These are phyloP conservation scores for Andricus quercusramuli DNA, from an alignment of 2,888 invertebrate species.

Conservation along the genomic window DNA sequence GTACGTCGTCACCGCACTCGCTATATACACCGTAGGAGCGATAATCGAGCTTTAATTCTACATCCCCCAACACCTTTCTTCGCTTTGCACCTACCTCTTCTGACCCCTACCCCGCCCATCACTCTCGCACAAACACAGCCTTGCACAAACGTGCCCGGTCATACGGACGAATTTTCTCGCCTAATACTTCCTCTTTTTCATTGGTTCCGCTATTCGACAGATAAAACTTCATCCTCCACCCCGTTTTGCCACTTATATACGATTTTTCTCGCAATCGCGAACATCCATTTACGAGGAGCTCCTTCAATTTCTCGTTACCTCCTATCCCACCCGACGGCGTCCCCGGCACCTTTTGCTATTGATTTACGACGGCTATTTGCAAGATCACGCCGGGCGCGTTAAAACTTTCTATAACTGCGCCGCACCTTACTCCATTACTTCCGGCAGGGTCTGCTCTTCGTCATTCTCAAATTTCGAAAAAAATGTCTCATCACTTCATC, in stretches of 20 bases:
- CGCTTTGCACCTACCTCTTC: conserved; percentile 52
- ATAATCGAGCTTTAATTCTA: conserved; percentile 68
- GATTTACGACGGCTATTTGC: conserved; percentile 76
- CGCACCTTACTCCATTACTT: conserved; percentile 50
- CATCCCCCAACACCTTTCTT: conserved; percentile 52
- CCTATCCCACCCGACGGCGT: conserved; percentile 45
- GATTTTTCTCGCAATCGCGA: conserved; percentile 76
- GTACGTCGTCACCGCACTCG: conserved; percentile 51
- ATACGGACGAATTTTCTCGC: conserved; percentile 24
- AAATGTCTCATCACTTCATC: not conserved
- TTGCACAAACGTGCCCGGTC: conserved; percentile 15
- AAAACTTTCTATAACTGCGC: conserved; percentile 73
- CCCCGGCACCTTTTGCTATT: conserved; percentile 62
- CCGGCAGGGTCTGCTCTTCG: conserved; percentile 43
- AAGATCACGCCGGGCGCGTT: conserved; percentile 74
- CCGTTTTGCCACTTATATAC: conserved; percentile 71
- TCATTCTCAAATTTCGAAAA: conserved; percentile 11
- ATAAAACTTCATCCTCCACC: conserved; percentile 69
- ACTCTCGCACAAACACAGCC: conserved; percentile 29
- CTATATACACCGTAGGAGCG: conserved; percentile 50
- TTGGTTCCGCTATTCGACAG: conserved; percentile 57
- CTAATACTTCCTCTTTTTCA: conserved; percentile 38
- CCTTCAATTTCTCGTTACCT: conserved; percentile 75
- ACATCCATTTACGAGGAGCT: conserved; percentile 74
- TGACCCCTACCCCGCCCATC: not conserved